phyloP scores from a whole-genome alignment of 2,797 vertebrate species.

The Aldrovandia affinis region DNA sequence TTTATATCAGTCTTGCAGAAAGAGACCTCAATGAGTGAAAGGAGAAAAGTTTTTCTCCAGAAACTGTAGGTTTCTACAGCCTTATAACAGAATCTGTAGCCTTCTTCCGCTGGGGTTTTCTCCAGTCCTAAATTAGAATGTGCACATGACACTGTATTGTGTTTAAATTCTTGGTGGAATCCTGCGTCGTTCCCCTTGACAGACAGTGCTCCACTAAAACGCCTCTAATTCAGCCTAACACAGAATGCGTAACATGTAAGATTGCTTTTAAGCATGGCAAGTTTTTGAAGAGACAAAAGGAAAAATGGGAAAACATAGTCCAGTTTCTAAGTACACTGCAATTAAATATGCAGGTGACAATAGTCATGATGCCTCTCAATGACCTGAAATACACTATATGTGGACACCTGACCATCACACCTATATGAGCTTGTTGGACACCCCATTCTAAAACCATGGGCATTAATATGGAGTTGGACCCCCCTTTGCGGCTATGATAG shows the following conservation, averaged over 20 bases:
- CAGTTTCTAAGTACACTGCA: not conserved
- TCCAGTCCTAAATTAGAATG: not conserved
- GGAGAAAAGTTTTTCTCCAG: too few relatives aligned
- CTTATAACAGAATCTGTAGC: not conserved
- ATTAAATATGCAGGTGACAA: not conserved
- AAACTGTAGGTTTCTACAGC: not conserved
- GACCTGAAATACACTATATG: not conserved
- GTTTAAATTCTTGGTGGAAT: not conserved
- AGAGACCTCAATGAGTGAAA: not conserved
- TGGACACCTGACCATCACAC: too few relatives aligned
- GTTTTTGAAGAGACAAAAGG: not conserved
- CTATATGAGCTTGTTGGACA: too few relatives aligned
- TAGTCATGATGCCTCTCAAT: not conserved
- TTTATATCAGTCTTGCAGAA: conserved; percentile 13
- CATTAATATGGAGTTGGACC: too few relatives aligned
- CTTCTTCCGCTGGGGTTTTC: too few relatives aligned
- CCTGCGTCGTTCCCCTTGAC: not conserved
- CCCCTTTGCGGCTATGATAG: too few relatives aligned
- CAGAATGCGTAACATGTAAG: not conserved
- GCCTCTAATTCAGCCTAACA: not conserved
- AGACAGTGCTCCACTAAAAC: not conserved
- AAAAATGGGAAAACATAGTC: not conserved
- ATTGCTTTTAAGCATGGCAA: not conserved
- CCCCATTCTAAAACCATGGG: too few relatives aligned
- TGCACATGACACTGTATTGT: not conserved